Conservation (phyloP, 2,113 vertebrate genomes). For the Pachycephala philippinensis region DNA sequence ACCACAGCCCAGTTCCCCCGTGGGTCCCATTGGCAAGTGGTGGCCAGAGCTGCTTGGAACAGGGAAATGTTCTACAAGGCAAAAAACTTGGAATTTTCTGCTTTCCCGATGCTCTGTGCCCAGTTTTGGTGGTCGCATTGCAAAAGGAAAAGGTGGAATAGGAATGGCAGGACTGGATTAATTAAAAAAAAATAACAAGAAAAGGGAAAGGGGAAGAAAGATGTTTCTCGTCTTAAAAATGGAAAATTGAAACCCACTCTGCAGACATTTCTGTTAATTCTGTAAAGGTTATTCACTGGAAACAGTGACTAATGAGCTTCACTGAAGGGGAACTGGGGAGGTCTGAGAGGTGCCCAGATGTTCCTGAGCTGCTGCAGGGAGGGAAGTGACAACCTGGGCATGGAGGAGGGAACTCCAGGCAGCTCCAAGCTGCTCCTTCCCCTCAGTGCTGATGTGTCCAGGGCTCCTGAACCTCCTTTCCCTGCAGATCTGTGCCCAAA, state of each 20-base stretch:
- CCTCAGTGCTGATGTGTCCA: accelerated
- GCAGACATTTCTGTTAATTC: neutral
- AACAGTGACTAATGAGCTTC: neutral
- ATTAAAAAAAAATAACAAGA: neutral
- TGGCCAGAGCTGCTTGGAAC: neutral
- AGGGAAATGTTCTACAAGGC: neutral
- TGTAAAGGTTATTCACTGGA: neutral
- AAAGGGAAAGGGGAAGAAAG: neutral
- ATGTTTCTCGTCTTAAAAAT: neutral
- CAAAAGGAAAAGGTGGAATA: neutral
- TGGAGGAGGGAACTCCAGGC: neutral
- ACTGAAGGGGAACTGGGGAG: neutral
- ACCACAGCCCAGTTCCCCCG: accelerated
- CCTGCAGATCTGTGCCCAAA: neutral
- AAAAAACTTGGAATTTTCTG: neutral
- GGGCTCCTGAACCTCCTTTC: neutral
- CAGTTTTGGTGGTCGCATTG: accelerated
- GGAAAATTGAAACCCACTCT: neutral
- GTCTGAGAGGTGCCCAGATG: neutral
- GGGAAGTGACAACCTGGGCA: neutral
- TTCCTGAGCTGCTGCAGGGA: neutral
- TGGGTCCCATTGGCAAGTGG: neutral
- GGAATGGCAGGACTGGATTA: neutral
- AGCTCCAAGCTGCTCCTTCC: neutral
- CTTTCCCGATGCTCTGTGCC: neutral